phyloP scores from a whole-genome alignment of 1,140 invertebrate genomes.

The Orius laevigatus region DNA sequence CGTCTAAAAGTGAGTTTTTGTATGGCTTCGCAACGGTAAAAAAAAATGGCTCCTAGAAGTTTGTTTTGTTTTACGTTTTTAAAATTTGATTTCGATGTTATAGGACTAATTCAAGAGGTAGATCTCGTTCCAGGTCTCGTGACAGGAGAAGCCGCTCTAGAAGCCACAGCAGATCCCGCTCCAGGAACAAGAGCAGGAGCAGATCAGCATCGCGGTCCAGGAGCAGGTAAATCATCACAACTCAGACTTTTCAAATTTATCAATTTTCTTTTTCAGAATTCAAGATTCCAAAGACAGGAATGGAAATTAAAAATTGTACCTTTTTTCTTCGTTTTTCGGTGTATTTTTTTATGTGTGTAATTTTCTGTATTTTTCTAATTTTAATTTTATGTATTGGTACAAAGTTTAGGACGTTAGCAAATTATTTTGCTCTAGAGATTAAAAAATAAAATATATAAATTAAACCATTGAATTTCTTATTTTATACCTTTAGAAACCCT shows the following conservation, averaged over 20 bases:
- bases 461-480: too few species aligned
- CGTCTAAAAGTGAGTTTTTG: too few species aligned
- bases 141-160: slow-evolving; percentile 18
- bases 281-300: slow-evolving; percentile 7
- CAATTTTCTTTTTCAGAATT: slow-evolving; percentile 1
- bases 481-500: too few species aligned
- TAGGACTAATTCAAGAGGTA: slow-evolving; percentile 15
- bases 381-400: too few species aligned
- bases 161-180: slow-evolving; percentile 16
- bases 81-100: slow-evolving; percentile 10
- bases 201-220: slow-evolving; percentile 17
- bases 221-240: slow-evolving; percentile 14
- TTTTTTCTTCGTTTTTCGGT: too few species aligned
- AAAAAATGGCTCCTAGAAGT: too few species aligned
- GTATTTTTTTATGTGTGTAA: too few species aligned
- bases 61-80: background rate
- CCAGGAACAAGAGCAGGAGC: slow-evolving; percentile 14
- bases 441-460: too few species aligned
- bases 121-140: slow-evolving; percentile 20
- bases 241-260: background rate
- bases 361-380: too few species aligned
- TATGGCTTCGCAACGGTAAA: too few species aligned
- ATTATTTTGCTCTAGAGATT: too few species aligned
- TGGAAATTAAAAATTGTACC: slow-evolving; percentile 8
- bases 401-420: too few species aligned